Conservation (phyloP, 2,113 vertebrate species). For the Gambusia holbrooki region DNA sequence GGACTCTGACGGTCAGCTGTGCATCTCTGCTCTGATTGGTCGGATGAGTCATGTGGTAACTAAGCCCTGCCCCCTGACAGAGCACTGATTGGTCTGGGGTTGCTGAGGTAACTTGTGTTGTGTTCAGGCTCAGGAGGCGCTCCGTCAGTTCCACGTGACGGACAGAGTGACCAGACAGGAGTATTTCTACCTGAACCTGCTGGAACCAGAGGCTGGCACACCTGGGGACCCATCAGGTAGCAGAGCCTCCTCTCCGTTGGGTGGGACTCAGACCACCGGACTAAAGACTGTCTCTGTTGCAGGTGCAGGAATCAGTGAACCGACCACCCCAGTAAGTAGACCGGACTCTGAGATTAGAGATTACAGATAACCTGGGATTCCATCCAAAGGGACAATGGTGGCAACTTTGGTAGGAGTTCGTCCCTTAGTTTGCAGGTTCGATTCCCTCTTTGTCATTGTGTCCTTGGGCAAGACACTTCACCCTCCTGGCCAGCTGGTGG, state of each 20-base stretch:
- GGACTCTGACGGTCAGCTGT: constrained; percentile 75
- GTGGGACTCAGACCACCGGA: no score
- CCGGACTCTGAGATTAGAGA: no score
- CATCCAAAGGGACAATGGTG: no score
- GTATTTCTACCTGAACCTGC: constrained; percentile 75
- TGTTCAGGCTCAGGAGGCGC: constrained; percentile 71
- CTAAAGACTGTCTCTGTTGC: constrained; percentile 1
- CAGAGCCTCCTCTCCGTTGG: not conserved
- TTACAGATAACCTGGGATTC: no score
- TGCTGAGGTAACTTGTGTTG: constrained; percentile 1
- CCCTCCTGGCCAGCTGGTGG: no score
- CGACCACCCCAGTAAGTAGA: constrained; percentile 65
- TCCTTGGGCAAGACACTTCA: no score
- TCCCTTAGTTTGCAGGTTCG: no score
- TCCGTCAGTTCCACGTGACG: constrained; percentile 73
- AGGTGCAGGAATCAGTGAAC: constrained; percentile 54
- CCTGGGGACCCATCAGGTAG: constrained; percentile 15
- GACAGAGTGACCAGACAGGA: constrained; percentile 71
- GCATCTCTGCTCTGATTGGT: constrained; percentile 76
- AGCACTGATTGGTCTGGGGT: not conserved
- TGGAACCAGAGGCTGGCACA: constrained; percentile 59
- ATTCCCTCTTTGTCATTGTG: no score
- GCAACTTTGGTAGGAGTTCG: no score
- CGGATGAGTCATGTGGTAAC: constrained; percentile 74
- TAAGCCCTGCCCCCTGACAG: not conserved